phyloP scores from a whole-genome alignment of 2,797 vertebrate genomes.

The Parauchenoglanis punctatus region DNA sequence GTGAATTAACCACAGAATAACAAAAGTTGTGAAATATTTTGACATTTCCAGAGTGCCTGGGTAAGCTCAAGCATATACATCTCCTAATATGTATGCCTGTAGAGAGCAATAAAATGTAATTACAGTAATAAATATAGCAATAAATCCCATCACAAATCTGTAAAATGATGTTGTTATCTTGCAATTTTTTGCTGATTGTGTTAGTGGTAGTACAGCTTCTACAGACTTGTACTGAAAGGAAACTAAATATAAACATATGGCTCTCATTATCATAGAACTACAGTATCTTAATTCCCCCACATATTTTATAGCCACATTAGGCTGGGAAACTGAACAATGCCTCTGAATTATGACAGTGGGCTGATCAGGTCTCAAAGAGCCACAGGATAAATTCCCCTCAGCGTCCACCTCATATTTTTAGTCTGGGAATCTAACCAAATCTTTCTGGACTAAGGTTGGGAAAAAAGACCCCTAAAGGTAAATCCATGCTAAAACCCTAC shows the following conservation, averaged over 20 bases:
- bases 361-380: neutral
- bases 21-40: constrained; percentile 37
- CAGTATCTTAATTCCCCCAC: constrained; percentile 41
- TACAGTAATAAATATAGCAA: neutral
- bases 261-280: constrained; percentile 42
- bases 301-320: constrained; percentile 39
- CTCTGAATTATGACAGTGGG: constrained; percentile 29
- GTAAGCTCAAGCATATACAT: constrained; percentile 20
- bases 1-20: constrained; percentile 24
- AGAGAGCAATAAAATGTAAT: constrained; percentile 19
- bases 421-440: constrained; percentile 45
- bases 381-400: neutral
- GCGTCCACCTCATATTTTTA: neutral
- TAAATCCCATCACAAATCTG: constrained; percentile 15
- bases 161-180: neutral
- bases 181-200: constrained; percentile 15
- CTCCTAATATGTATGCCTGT: neutral
- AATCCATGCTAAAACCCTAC: constrained; percentile 3
- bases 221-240: constrained; percentile 28
- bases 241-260: constrained; percentile 50
- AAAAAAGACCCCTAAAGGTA: constrained; percentile 16
- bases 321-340: constrained; percentile 47
- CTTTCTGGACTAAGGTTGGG: constrained; percentile 35
- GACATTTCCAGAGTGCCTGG: constrained; percentile 19
- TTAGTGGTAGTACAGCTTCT: neutral